A percentile compares a stretch with the other conserved stretches of the same genome.
Conservation (phyloP, 1,140 invertebrate genomes). For the Pachypeltis micranthus region DNA sequence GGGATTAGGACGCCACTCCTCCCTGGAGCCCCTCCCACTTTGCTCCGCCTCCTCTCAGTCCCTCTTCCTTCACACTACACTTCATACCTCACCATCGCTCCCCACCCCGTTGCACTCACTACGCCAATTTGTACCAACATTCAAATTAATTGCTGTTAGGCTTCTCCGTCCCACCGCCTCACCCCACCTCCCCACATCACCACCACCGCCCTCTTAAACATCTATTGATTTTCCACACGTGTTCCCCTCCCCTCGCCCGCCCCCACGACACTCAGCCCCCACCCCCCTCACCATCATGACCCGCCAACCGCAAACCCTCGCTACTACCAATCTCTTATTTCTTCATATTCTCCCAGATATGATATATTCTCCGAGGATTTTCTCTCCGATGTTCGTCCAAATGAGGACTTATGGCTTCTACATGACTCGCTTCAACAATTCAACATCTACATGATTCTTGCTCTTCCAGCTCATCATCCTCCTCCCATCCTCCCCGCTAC, state of each 20-base stretch:
- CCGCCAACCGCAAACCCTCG: too few relatives aligned
- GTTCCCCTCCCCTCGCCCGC: not conserved
- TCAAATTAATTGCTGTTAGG: conserved; percentile 10
- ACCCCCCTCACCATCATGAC: not conserved
- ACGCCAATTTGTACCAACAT: conserved; percentile 11
- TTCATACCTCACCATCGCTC: not conserved
- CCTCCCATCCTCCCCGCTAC: conserved; percentile 67
- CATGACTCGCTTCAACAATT: conserved; percentile 12
- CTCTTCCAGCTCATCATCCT: conserved; percentile 5
- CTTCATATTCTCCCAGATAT: not conserved
- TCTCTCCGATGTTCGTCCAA: not conserved
- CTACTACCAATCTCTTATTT: too few relatives aligned
- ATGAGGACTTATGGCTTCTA: conserved; percentile 13
- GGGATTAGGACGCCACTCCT: not conserved
- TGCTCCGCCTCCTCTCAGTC: not conserved
- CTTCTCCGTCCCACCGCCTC: not conserved
- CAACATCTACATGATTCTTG: conserved; percentile 7
- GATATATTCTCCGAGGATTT: conserved; percentile 2
- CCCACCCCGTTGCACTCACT: not conserved
- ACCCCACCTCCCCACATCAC: not conserved
- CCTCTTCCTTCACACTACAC: not conserved
- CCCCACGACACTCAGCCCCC: not conserved
- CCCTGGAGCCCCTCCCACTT: not conserved
- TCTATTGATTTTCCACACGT: conserved; percentile 15
- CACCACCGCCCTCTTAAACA: not conserved